These are phyloP conservation scores for Oncorhynchus gorbuscha DNA, from an alignment of 2,113 vertebrate species.

Conservation along the genomic window DNA sequence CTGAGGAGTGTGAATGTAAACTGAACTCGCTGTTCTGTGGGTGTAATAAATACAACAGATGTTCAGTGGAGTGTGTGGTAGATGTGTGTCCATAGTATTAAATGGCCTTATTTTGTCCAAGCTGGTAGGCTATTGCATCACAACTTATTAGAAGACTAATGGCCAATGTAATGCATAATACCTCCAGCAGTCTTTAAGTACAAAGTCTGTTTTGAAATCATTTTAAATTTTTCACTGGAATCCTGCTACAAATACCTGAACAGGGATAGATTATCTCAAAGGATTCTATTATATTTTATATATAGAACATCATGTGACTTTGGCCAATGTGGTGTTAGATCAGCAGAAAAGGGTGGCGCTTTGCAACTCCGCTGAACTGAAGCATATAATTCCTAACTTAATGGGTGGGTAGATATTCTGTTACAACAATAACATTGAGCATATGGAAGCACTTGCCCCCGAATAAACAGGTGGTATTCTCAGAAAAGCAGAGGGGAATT, in stretches of 20 bases:
- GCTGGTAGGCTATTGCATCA: background rate
- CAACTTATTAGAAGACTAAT: background rate
- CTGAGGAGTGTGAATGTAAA: background rate
- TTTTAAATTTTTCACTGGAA: background rate
- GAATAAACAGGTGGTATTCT: background rate
- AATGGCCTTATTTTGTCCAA: slow-evolving; percentile 1
- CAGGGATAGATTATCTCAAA: background rate
- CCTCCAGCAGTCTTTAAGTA: background rate
- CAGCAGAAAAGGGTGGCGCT: background rate
- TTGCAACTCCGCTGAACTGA: background rate
- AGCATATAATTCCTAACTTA: background rate
- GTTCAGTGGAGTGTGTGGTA: background rate
- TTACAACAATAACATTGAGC: background rate
- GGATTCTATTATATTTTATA: background rate
- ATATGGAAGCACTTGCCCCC: background rate
- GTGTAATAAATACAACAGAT: background rate
- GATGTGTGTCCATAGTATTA: background rate
- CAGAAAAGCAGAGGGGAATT: background rate
- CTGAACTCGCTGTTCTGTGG: background rate
- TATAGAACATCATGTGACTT: background rate
- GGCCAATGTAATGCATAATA: background rate
- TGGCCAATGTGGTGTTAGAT: background rate
- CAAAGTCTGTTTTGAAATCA: slow-evolving; percentile 14
- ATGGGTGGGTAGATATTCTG: background rate
- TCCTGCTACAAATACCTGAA: background rate